phyloP scores from a whole-genome alignment of 1,140 invertebrate genomes.

The Meloidogyne hapla region DNA sequence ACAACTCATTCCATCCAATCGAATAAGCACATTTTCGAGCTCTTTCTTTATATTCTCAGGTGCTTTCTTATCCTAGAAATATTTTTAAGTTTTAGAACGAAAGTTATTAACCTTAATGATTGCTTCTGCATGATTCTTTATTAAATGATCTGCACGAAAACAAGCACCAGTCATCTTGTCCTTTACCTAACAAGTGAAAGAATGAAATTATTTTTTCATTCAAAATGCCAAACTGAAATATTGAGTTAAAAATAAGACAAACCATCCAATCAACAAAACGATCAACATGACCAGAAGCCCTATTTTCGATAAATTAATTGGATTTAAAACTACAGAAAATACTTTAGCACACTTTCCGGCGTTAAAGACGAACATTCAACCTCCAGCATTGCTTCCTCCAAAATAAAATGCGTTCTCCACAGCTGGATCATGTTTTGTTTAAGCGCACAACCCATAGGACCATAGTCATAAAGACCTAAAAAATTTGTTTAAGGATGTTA shows the following conservation, averaged over 20 bases:
- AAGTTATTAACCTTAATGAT: slow-evolving; percentile 67
- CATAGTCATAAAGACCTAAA: slow-evolving; percentile 89
- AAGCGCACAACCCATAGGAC: slow-evolving; percentile 97
- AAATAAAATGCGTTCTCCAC: slow-evolving; percentile 93
- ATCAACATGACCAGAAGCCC: slow-evolving; percentile 95
- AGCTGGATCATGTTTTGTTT: slow-evolving; percentile 86
- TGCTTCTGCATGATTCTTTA: slow-evolving; percentile 78
- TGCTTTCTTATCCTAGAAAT: slow-evolving; percentile 62
- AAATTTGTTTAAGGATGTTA: slow-evolving; percentile 52
- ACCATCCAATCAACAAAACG: slow-evolving; percentile 97
- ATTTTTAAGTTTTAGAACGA: not conserved
- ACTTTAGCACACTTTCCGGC: slow-evolving; percentile 90
- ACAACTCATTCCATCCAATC: slow-evolving; percentile 82
- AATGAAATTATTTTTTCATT: too few species aligned
- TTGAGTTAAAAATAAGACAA: not conserved
- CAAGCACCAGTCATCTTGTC: slow-evolving; percentile 92
- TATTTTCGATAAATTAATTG: slow-evolving; percentile 52
- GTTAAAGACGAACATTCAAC: slow-evolving; percentile 96
- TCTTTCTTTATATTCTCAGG: slow-evolving; percentile 71
- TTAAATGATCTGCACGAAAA: slow-evolving; percentile 94
- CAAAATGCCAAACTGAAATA: too few species aligned
- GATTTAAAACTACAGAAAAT: slow-evolving; percentile 46
- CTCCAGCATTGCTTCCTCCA: slow-evolving; percentile 97
- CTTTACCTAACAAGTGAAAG: slow-evolving; percentile 73
- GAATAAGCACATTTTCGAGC: slow-evolving; percentile 50